Conservation (phyloP, 2,797 vertebrate genomes). For the Tenualosa ilisha region DNA sequence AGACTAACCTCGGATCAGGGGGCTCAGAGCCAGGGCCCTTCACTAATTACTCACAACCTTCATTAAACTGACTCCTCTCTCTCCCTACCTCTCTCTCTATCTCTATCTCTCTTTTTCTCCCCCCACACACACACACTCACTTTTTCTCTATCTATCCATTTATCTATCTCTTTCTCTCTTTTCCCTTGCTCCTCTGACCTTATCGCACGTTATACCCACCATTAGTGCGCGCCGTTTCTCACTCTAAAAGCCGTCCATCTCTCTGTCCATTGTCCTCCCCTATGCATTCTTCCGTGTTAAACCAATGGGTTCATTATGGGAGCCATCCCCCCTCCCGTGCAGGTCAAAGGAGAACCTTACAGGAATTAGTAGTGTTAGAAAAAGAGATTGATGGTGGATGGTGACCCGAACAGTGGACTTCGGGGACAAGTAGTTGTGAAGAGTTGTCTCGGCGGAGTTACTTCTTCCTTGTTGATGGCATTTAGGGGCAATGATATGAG, state of each 20-base stretch:
- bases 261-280: conserved; percentile 15
- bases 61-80: conserved; percentile 54
- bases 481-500: conserved; percentile 39
- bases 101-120: not conserved
- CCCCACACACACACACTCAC: not conserved
- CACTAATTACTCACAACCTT: conserved; percentile 69
- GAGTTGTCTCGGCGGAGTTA: conserved; percentile 30
- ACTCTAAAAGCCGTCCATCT: conserved; percentile 32
- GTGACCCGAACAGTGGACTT: not conserved
- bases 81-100: not conserved
- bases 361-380: conserved; percentile 21
- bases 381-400: not conserved
- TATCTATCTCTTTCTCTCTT: not conserved
- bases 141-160: not conserved
- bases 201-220: conserved; percentile 45
- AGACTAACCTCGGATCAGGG: conserved; percentile 55
- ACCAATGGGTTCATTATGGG: conserved; percentile 51
- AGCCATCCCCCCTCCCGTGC: conserved; percentile 31
- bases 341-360: conserved; percentile 31
- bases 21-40: conserved; percentile 51
- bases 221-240: conserved; percentile 47
- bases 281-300: conserved; percentile 40
- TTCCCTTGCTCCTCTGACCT: conserved; percentile 54
- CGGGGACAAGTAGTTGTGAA: not conserved
- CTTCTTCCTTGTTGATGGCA: conserved; percentile 42